These are phyloP conservation scores for Pygathrix nemaeus DNA, from an alignment of 2,113 vertebrate species.

Conservation along the genomic window DNA sequence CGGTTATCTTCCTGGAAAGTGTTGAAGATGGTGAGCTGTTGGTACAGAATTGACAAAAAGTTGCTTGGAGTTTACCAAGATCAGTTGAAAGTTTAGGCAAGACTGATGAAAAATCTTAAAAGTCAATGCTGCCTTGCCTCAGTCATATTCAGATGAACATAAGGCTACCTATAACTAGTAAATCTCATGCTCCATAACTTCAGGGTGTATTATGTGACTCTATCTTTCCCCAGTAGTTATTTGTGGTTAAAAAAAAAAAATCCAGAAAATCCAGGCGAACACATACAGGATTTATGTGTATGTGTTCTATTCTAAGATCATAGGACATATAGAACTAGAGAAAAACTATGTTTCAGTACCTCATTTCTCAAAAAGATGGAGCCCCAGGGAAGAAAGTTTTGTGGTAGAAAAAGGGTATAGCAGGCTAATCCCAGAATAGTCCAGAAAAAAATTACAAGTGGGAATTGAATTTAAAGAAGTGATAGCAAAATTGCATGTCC, in stretches of 20 bases:
- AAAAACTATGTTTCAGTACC: neutral
- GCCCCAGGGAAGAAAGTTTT: neutral
- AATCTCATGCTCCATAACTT: neutral
- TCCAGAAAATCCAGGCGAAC: neutral
- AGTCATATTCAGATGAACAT: neutral
- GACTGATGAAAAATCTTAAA: neutral
- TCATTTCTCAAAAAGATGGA: neutral
- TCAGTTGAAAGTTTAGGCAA: neutral
- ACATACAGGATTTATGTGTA: neutral
- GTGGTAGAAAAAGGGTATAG: neutral
- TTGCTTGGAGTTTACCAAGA: neutral
- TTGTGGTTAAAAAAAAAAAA: neutral
- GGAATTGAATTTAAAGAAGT: neutral
- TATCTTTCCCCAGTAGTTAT: neutral
- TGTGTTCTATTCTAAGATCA: neutral
- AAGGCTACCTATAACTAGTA: neutral
- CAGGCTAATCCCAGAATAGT: neutral
- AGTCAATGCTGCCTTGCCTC: neutral
- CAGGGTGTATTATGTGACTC: neutral
- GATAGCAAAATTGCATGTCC: neutral
- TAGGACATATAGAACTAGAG: neutral
- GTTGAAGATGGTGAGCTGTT: neutral
- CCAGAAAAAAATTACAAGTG: neutral
- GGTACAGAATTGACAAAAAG: neutral
- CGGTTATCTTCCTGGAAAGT: neutral